Percentiles rank a stretch among this genome's conserved stretches.
Evolutionary conservation across 2,797 vertebrate species (phyloP).

Genomic region (Phataginus tricuspis): DNA sequence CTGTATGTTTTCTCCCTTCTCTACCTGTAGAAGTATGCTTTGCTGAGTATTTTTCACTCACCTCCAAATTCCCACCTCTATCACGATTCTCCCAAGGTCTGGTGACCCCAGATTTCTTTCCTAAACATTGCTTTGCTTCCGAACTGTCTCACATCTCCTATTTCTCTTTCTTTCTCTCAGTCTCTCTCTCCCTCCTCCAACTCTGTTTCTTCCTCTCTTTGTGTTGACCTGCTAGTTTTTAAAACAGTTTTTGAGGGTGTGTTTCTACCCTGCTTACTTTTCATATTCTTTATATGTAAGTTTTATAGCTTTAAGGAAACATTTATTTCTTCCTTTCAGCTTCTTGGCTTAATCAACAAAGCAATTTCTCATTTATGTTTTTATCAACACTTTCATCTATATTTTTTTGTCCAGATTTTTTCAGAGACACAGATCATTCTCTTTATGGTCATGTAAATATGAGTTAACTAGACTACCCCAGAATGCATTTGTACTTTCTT

Average conservation of each 20-base stretch:
- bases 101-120: background rate
- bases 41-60: background rate
- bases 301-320: background rate
- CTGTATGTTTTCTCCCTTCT: background rate
- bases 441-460: background rate
- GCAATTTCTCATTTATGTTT: background rate
- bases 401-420: background rate
- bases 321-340: background rate
- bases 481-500: background rate
- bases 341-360: background rate
- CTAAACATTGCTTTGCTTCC: background rate
- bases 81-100: background rate
- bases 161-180: background rate
- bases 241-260: background rate
- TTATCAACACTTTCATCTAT: background rate
- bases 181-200: background rate
- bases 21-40: background rate
- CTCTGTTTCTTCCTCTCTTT: background rate
- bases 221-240: background rate
- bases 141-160: background rate
- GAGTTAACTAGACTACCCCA: background rate
- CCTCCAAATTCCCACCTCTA: background rate
- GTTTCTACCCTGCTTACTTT: background rate
- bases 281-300: background rate
- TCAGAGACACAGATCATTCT: background rate